Evolutionary conservation across 1,140 invertebrate species (phyloP), one percentile per base, ranked within the genome.

Genomic region (Drosophila pruinosa): DNA sequence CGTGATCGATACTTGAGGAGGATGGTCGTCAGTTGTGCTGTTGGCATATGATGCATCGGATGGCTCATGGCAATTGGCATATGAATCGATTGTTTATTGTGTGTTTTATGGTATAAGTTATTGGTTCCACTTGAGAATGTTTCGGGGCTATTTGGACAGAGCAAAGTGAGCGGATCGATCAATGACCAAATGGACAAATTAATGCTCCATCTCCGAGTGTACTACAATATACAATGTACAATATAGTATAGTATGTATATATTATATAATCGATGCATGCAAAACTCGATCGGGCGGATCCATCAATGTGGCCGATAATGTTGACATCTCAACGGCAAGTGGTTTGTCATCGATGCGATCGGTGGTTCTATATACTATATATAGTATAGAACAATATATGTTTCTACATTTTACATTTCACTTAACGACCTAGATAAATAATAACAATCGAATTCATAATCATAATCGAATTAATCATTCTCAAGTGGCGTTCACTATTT

Each of bases 391-490:
- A 0, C 4, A 4, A n/a, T 1, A 28, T 5, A 4, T 19, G 4
- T 52, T 59, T 72, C 36, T 67, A 31, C 28, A 31, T n/a, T 73
- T 67, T 38, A 8, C 14, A 48, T 59, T 65, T 68, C 45, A 50
- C 56, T 15, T 26, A 65, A 31, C 57, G 56, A 63, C 64, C 57
- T 53, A 75, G 59, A 71, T 70, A 77, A 39, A 75, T 65, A 64
- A 56, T 54, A 52, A 34, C 24, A 65, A 57, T 65, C 53, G 62
- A 38, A 39, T 22, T 41, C 6, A 31, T 48, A 83, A 75, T 78
- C 56, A 72, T 70, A 64, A 63, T 83, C 61, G 10, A 80, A 86
- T 83, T 76, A 86, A 86, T 86, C 80, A 83, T 83, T 76, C 59
- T 83, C 76, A 78, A 83, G 80, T 86, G 76, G 38, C 50, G 36